A percentile compares a stretch with the other conserved stretches of the same genome.
phyloP scores from a whole-genome alignment of 1,140 invertebrate genomes.

The Drosophila punjabiensis region DNA sequence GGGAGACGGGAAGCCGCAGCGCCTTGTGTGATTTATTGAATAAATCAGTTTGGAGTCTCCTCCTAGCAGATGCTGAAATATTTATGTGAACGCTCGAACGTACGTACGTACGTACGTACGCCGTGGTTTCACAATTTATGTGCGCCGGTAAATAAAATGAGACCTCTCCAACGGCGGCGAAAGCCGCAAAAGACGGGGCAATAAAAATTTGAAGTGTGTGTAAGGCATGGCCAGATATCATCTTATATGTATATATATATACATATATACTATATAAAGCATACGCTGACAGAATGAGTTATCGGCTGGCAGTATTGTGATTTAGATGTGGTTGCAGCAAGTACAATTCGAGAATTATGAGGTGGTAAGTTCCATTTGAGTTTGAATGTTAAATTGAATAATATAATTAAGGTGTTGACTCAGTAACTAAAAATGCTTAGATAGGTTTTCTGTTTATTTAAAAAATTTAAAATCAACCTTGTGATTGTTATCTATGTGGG shows the following conservation, averaged over 20 bases:
- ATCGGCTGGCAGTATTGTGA: conserved; percentile 30
- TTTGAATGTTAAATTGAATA: conserved; percentile 6
- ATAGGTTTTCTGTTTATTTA: background rate
- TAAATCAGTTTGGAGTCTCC: conserved; percentile 71
- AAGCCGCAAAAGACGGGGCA: conserved; percentile 75
- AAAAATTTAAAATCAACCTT: background rate
- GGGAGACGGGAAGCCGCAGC: conserved; percentile 12
- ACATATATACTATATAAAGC: background rate
- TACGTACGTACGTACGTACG: conserved; percentile 3
- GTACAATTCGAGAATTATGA: conserved; percentile 17
- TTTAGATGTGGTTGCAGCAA: conserved; percentile 31
- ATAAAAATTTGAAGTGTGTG: conserved; percentile 72
- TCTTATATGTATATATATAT: conserved; percentile 14
- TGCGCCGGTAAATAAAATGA: conserved; percentile 71
- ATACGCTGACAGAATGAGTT: conserved; percentile 43
- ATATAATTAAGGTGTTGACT: background rate
- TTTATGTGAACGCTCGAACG: conserved; percentile 51
- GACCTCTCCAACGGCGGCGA: conserved; percentile 57
- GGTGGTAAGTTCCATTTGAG: conserved; percentile 1
- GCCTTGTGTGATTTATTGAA: conserved; percentile 81
- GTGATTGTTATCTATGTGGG: too few relatives aligned
- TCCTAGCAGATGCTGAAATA: conserved; percentile 66
- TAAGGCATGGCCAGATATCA: conserved; percentile 58
- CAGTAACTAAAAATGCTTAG: background rate
- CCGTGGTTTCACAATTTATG: conserved; percentile 72